phyloP scores from a whole-genome alignment of 2,113 vertebrate species.

The Megalops atlanticus region DNA sequence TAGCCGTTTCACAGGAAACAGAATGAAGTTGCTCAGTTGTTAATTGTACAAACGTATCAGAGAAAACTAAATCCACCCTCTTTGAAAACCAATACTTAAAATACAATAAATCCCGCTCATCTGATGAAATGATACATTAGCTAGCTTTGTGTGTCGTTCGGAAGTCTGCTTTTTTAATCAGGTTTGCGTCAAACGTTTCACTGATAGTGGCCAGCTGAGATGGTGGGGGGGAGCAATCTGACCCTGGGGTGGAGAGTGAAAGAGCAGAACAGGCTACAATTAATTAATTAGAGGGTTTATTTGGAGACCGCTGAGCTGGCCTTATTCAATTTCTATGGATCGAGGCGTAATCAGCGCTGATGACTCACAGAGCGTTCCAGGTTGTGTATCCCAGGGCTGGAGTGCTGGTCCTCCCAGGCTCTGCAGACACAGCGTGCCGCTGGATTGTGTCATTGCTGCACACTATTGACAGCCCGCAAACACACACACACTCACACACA shows the following conservation, averaged over 20 bases:
- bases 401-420: constrained; percentile 7
- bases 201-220: constrained; percentile 12
- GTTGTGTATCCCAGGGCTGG: background rate
- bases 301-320: constrained; percentile 60
- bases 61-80: background rate
- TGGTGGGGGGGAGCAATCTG: constrained; percentile 41
- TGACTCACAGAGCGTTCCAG: background rate
- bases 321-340: constrained; percentile 71
- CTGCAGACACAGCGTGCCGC: background rate
- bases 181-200: background rate
- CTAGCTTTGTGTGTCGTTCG: background rate
- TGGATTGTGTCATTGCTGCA: constrained; percentile 6
- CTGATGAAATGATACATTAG: constrained; percentile 1
- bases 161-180: constrained; percentile 3
- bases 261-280: constrained; percentile 66
- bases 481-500: background rate
- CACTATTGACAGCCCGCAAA: constrained; percentile 5
- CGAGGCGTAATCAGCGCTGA: constrained; percentile 56
- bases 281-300: constrained; percentile 72
- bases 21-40: background rate
- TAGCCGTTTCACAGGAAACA: background rate
- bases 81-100: constrained; percentile 1
- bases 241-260: constrained; percentile 66
- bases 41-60: background rate
- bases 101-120: background rate